These are phyloP conservation scores for Achlya flavicornis DNA, from an alignment of 2,888 invertebrate species.

Conservation along the genomic window DNA sequence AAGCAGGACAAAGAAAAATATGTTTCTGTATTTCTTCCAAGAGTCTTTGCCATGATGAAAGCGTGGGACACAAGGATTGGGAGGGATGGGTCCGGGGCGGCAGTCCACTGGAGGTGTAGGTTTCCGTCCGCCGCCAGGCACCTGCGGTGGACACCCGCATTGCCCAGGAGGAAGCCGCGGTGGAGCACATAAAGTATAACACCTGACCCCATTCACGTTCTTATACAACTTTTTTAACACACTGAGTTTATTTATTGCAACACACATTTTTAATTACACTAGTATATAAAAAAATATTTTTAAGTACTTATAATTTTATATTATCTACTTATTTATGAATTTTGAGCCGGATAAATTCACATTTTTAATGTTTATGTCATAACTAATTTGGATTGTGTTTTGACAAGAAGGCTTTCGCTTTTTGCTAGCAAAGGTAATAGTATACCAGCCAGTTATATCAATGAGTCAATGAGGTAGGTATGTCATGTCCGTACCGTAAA, in stretches of 20 bases:
- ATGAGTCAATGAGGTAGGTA: not conserved
- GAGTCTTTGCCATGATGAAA: constrained; percentile 54
- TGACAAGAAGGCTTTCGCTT: not conserved
- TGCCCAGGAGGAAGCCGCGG: constrained; percentile 47
- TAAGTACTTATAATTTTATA: too few relatives aligned
- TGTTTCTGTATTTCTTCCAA: constrained; percentile 59
- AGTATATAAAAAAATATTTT: not conserved
- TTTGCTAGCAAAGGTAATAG: not conserved
- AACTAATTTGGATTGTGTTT: not conserved
- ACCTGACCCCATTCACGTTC: constrained; percentile 20
- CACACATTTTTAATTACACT: not conserved
- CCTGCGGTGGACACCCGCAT: constrained; percentile 46
- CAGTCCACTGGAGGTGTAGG: constrained; percentile 55
- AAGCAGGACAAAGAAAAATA: constrained; percentile 57
- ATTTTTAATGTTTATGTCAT: not conserved
- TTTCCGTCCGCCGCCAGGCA: constrained; percentile 47
- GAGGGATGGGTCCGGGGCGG: constrained; percentile 49
- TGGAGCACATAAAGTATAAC: constrained; percentile 53
- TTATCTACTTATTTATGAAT: not conserved
- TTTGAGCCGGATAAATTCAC: not conserved
- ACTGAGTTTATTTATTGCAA: not conserved
- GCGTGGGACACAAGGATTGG: constrained; percentile 60
- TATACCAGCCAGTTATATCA: not conserved
- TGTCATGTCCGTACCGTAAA: too few relatives aligned
- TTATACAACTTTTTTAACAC: not conserved